Evolutionary conservation across 2,113 vertebrate genomes (phyloP), one percentile per base, ranked within the genome.

Genomic region (Aleadryas rufinucha): DNA sequence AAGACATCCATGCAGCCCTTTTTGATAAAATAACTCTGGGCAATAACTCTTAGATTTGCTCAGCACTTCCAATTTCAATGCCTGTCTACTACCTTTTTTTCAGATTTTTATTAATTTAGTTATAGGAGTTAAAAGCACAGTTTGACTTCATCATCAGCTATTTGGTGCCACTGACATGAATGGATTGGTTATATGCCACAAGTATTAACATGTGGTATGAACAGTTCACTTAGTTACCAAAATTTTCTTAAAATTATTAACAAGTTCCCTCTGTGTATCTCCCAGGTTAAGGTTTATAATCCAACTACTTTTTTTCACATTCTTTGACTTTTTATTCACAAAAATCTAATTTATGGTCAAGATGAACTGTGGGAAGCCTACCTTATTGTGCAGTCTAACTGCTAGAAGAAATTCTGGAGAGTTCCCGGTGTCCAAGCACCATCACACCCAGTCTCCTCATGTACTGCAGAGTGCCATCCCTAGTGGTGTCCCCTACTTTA

Each of bases 181-280:
- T 0, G 0, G 31, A 49, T 12, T 16, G 11, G 37, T 84, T 33
- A 70, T 44, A 41, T 15, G 13, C 15, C 27, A 37, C 28, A 65
- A 22, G 33, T 30, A 57, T 23, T 72, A 64, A 59, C 21, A 50
- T 19, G 21, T 11, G 9, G 9, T 39, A 61, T 50, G 33, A 74
- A 41, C 35, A 84, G 68, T n/a, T 89, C 17, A 64, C 7, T 20
- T 10, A 11, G 54, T 66, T 82, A 87, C 33, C 19, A 71, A 41
- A 59, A 6, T 44, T 50, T 44, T 65, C 24, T 35, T n/a, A 45
- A 60, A 80, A 80, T 52, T 39, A 76, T 41, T 30, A 24, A 64
- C 64, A 84, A 45, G 5, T 27, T 68, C 44, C 33, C 15, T 52
- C 24, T 42, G 8, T 53, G 37, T 26, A 78, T 56, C 42, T 89